Conservation (phyloP, 2,888 invertebrate species). For the Antitype chi region DNA sequence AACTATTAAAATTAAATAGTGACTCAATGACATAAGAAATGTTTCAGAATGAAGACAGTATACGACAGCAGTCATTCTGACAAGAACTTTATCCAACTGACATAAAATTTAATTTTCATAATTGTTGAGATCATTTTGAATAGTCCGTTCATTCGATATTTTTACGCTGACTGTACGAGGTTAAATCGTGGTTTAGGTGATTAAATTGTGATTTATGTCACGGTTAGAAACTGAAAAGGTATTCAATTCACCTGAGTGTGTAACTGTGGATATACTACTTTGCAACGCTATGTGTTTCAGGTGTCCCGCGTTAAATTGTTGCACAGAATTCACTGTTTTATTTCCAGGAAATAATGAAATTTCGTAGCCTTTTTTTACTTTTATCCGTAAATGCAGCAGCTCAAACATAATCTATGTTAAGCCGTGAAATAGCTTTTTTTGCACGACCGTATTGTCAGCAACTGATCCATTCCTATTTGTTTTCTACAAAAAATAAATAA, state of each 20-base stretch:
- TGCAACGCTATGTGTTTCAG: neutral
- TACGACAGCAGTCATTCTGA: too few relatives aligned
- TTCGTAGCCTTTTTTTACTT: neutral
- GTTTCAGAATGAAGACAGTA: too few relatives aligned
- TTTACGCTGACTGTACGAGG: too few relatives aligned
- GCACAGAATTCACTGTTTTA: neutral
- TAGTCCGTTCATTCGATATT: too few relatives aligned
- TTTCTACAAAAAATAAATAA: conserved; percentile 58
- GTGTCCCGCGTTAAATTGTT: neutral
- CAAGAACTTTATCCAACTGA: too few relatives aligned
- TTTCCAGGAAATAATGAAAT: neutral
- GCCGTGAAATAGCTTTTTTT: conserved; percentile 51
- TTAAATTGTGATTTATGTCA: neutral
- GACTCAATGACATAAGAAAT: too few relatives aligned
- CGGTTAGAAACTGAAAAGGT: neutral
- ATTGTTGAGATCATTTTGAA: too few relatives aligned
- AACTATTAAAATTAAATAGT: too few relatives aligned
- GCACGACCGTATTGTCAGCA: conserved; percentile 29
- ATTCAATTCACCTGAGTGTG: too few relatives aligned
- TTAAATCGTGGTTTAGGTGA: neutral
- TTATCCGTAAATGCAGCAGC: neutral
- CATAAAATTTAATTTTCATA: too few relatives aligned
- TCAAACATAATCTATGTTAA: conserved; percentile 17
- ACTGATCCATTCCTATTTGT: conserved; percentile 42
- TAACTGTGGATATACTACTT: neutral